A percentile compares a stretch with the other conserved stretches of the same genome.
These are phyloP conservation scores for Garrulus glandarius DNA, from an alignment of 2,797 vertebrate species.

Conservation along the genomic window DNA sequence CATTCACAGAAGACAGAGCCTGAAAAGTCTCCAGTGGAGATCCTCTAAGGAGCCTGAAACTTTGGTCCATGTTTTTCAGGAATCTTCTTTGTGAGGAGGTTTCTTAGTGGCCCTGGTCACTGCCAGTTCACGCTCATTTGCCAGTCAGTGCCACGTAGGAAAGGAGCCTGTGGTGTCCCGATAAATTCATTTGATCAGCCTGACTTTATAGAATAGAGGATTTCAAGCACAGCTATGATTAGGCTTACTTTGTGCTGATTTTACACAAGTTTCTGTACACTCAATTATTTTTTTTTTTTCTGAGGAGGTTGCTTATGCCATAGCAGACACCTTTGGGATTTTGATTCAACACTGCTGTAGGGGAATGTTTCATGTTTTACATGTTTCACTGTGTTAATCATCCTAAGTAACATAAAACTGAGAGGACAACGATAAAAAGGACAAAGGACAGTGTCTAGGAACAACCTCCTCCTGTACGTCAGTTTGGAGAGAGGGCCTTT, in stretches of 20 bases:
- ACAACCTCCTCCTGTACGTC: not conserved
- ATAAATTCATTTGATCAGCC: not conserved
- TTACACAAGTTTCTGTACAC: not conserved
- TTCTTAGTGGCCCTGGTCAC: not conserved
- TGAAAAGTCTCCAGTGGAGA: not conserved
- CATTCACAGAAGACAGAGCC: not conserved
- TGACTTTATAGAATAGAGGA: not conserved
- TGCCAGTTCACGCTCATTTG: not conserved
- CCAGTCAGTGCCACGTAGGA: not conserved
- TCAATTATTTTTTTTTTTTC: not conserved
- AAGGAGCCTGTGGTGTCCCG: not conserved
- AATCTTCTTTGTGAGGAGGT: not conserved
- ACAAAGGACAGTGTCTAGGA: not conserved
- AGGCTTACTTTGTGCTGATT: not conserved
- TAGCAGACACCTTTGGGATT: not conserved
- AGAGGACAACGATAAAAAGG: not conserved
- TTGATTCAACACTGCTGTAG: not conserved
- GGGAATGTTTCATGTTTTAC: not conserved
- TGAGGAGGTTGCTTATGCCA: not conserved
- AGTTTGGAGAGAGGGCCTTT: not conserved
- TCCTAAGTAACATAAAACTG: not conserved
- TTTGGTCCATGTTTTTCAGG: not conserved
- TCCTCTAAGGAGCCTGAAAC: not conserved
- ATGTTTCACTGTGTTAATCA: not conserved
- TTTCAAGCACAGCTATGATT: not conserved